Evolutionary conservation across 2,113 vertebrate genomes (phyloP).

Genomic region (Dasyornis broadbenti): DNA sequence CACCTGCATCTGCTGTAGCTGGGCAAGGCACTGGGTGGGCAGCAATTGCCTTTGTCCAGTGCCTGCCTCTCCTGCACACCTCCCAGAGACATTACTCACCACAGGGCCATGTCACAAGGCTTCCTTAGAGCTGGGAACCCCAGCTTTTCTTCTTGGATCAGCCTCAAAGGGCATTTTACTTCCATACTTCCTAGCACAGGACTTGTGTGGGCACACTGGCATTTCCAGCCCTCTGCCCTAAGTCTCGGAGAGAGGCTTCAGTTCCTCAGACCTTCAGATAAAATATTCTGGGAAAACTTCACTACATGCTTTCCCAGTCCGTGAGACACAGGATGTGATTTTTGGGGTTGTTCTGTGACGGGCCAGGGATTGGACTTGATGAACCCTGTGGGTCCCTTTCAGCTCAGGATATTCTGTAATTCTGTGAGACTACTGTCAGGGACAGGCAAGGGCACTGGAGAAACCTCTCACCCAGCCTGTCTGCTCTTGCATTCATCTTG

Average conservation of each 20-base stretch:
- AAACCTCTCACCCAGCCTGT: not conserved
- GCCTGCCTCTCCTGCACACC: too few species aligned
- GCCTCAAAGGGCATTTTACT: not conserved
- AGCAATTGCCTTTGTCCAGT: too few species aligned
- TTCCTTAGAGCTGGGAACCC: not conserved
- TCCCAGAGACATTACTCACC: fast-evolving
- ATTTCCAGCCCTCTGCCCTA: not conserved
- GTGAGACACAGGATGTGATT: not conserved
- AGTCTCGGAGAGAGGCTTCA: not conserved
- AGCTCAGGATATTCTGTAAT: not conserved
- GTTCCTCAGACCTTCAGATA: not conserved
- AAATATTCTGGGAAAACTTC: not conserved
- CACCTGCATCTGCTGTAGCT: too few species aligned
- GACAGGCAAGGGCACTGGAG: not conserved
- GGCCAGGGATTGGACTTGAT: not conserved
- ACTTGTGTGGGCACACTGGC: not conserved
- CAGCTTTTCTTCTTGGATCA: not conserved
- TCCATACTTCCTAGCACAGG: not conserved
- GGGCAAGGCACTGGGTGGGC: too few species aligned
- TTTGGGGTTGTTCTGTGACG: not conserved
- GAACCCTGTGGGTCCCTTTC: not conserved
- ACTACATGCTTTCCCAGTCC: not conserved
- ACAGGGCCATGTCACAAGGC: not conserved
- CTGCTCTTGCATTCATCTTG: not conserved
- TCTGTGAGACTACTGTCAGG: not conserved